Percentiles rank a stretch among this genome's conserved stretches.
phyloP scores from a whole-genome alignment of 1,140 invertebrate species.

The Battus philenor region DNA sequence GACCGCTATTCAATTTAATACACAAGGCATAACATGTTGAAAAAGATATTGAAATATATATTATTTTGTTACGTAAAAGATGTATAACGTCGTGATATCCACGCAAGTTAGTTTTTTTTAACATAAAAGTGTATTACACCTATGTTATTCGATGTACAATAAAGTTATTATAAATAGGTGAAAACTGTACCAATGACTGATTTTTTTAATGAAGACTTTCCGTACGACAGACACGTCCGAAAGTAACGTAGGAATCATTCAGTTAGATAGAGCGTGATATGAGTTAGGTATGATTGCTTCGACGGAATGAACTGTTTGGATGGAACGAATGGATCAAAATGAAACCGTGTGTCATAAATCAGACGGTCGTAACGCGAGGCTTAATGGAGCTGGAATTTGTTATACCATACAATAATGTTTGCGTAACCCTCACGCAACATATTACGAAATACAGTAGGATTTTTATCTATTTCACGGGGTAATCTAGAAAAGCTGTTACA shows the following conservation, averaged over 20 bases:
- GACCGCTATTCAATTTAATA: no score
- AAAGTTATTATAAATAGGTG: no score
- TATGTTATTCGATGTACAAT: no score
- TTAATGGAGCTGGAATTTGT: conserved; percentile 13
- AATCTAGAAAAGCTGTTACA: no score
- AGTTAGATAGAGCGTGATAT: conserved; percentile 22
- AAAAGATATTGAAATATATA: no score
- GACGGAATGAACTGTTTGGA: conserved; percentile 16
- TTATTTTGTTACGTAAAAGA: no score
- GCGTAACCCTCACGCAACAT: conserved; percentile 3
- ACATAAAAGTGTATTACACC: no score
- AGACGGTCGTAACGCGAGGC: conserved; percentile 8
- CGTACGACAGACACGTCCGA: conserved; percentile 16
- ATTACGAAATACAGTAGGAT: conserved; percentile 1
- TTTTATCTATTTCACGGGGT: neutral
- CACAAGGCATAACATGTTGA: no score
- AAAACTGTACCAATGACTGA: no score
- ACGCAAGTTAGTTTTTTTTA: no score
- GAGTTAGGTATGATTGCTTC: conserved; percentile 17
- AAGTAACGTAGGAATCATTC: conserved; percentile 20
- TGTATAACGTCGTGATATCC: no score
- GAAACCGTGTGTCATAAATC: conserved; percentile 13
- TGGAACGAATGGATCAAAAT: conserved; percentile 13
- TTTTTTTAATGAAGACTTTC: neutral
- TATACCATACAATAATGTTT: conserved; percentile 8